Evolutionary conservation across 2,888 invertebrate genomes (phyloP), one percentile per base, ranked within the genome.

Genomic region (Mesorhabditis belari): DNA sequence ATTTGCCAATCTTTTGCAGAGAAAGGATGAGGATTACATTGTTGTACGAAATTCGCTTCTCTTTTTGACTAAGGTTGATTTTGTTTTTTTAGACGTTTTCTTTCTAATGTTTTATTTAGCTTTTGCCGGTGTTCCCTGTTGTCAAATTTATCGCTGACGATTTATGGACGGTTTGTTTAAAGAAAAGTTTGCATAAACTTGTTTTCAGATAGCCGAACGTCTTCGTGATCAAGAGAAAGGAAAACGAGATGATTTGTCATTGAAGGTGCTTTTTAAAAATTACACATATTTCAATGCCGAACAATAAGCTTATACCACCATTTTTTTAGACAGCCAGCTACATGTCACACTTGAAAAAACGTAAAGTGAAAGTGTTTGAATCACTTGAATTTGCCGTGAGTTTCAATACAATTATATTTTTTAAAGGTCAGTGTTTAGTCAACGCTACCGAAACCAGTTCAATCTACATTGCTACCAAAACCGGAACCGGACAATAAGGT

Each of bases 21-120:
- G 67, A 24, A 58, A 64, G 9, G 61, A 66, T 82, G 58, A 60
- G 0, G 74, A 73, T 82, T 98, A 94, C 82, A 91, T 95, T 77
- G 94, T 94, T 85, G 95, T 96, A 73, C 87, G 89, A 61, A 99
- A 99, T 84, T 90, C 94, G 5, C 86, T 99, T 29, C 91, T 95
- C 67, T 90, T 99, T 65, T 86, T 99, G 55, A 95, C 92, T 70
- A 90, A 84, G 81, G 83, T n/a, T n/a, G n/a, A n/a, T n/a, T n/a
- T n/a, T n/a, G n/a, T 84, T 6, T 35, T 35, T 35, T 19, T 49
- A 28, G 19, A 1, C 5, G 5, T n/a, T 9, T 9, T 2, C 5
- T 19, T 57, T 49, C 17, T 57, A n/a, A 4, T 19, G 1, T 2
- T 28, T 44, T 49, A 25, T 61, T 58, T 55, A 74, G 73, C 55